phyloP scores from a whole-genome alignment of 1,140 invertebrate species.

The Drosophila nigromelanica region DNA sequence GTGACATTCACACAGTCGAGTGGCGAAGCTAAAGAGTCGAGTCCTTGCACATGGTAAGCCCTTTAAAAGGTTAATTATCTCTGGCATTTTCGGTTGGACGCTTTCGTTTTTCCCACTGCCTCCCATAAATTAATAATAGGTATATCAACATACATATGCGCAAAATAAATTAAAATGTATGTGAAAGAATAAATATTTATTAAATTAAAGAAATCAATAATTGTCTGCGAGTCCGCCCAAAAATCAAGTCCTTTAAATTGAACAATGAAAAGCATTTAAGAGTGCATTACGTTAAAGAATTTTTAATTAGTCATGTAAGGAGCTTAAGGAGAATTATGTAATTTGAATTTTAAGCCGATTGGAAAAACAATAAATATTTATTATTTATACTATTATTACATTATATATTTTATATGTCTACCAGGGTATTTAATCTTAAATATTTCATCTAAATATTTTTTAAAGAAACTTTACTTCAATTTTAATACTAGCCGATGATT shows the following conservation, averaged over 20 bases:
- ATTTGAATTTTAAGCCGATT: no score
- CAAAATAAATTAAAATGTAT: neutral
- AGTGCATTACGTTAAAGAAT: no score
- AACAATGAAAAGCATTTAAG: neutral
- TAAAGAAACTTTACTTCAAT: slow-evolving; percentile 3
- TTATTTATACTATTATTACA: no score
- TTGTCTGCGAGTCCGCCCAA: neutral
- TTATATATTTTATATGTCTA: no score
- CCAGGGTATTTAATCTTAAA: no score
- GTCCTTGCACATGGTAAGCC: slow-evolving; percentile 20
- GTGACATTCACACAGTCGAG: neutral
- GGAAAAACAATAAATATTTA: no score
- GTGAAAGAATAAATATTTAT: slow-evolving; percentile 1
- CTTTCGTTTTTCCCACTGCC: slow-evolving; percentile 51
- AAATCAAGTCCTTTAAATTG: neutral
- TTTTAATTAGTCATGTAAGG: no score
- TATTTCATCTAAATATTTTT: neutral
- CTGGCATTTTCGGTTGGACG: slow-evolving; percentile 72
- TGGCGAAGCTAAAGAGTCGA: slow-evolving; percentile 9
- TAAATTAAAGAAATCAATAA: slow-evolving; percentile 45
- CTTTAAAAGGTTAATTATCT: slow-evolving; percentile 81
- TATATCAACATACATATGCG: slow-evolving; percentile 33
- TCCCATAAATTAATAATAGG: slow-evolving; percentile 59
- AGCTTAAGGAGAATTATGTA: no score
- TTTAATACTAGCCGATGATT: slow-evolving; percentile 12